Evolutionary conservation across 2,888 invertebrate genomes (phyloP).

Genomic region (Coelinius sp.): DNA sequence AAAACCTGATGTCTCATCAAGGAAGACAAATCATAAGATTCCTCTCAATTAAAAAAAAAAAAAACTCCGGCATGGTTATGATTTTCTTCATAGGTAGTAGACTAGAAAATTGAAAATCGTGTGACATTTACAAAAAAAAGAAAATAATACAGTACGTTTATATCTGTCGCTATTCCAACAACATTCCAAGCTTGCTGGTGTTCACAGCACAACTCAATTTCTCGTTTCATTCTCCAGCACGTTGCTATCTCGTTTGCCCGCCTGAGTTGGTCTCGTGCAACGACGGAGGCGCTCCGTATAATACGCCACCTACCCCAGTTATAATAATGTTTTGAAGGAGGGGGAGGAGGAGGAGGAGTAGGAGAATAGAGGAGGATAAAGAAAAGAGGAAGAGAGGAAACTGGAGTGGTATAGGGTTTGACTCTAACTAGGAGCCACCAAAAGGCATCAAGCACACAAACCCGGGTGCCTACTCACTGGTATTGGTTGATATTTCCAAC

Average conservation of each 20-base stretch:
- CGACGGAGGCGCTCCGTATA: conserved; percentile 62
- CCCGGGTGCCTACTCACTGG: conserved; percentile 50
- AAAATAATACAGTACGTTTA: background rate
- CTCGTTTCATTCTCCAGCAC: conserved; percentile 69
- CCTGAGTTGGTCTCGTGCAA: conserved; percentile 66
- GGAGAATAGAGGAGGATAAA: background rate
- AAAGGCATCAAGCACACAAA: conserved; percentile 27
- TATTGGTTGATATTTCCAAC: conserved; percentile 71
- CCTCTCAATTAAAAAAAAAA: too few relatives aligned
- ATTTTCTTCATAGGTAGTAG: too few relatives aligned
- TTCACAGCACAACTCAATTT: conserved; percentile 69
- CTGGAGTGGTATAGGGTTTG: conserved; percentile 18
- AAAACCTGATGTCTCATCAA: background rate
- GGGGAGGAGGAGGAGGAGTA: conserved; percentile 25
- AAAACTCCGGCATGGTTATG: too few relatives aligned
- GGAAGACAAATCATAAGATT: background rate
- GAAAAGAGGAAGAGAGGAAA: conserved; percentile 14
- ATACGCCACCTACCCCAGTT: conserved; percentile 68
- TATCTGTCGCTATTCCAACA: conserved; percentile 24
- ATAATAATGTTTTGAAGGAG: conserved; percentile 65
- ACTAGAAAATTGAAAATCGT: conserved; percentile 29
- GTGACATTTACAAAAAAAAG: conserved; percentile 41
- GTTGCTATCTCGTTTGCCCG: conserved; percentile 69
- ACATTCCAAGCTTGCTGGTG: conserved; percentile 47
- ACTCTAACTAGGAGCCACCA: conserved; percentile 5